A percentile compares a stretch with the other conserved stretches of the same genome.
Evolutionary conservation across 1,140 invertebrate genomes (phyloP).

Genomic region (Temnothorax curvispinosus): DNA sequence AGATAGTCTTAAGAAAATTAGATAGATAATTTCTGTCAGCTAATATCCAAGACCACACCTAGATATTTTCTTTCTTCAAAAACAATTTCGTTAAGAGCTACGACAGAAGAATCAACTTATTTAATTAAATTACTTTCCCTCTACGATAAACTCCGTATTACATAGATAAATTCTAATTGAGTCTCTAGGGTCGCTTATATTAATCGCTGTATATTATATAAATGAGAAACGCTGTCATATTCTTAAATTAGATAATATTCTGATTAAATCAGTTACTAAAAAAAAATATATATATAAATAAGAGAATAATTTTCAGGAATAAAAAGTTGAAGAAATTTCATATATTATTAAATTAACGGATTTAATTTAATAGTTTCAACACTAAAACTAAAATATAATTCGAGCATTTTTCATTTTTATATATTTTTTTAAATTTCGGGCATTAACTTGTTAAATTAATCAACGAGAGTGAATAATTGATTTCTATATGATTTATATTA

Average conservation of each 20-base stretch:
- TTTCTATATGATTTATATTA: background rate
- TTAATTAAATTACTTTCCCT: conserved; percentile 44
- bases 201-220: background rate
- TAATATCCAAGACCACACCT: conserved; percentile 3
- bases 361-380: background rate
- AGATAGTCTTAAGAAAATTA: conserved; percentile 10
- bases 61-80: background rate
- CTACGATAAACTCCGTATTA: background rate
- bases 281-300: background rate
- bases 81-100: conserved; percentile 48
- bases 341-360: background rate
- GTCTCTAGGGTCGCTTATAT: background rate
- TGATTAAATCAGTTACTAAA: background rate
- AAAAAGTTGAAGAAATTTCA: background rate
- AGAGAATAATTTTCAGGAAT: background rate
- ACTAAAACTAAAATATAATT: background rate
- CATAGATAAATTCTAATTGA: conserved; percentile 41
- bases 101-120: conserved; percentile 25
- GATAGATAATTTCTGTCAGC: conserved; percentile 17
- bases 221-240: background rate
- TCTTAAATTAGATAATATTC: conserved; percentile 12
- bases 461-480: background rate
- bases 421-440: background rate
- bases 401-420: background rate
- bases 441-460: background rate